A percentile compares a stretch with the other conserved stretches of the same genome.
phyloP scores from a whole-genome alignment of 2,888 invertebrate species.

The Heteromurus nitidus region DNA sequence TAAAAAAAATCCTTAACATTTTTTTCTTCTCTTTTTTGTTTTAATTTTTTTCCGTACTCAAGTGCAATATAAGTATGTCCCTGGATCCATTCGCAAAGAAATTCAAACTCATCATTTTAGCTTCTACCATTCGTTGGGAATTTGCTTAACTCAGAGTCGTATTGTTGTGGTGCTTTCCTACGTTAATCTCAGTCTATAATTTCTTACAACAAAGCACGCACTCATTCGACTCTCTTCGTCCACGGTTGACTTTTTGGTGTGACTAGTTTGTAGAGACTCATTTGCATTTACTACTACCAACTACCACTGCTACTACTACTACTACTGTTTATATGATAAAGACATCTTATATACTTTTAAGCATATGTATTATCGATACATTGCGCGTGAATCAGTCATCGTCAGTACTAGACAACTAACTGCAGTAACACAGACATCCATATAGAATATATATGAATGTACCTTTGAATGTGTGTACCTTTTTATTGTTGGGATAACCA shows the following conservation, averaged over 20 bases:
- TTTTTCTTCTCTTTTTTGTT: not conserved
- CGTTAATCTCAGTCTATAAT: not conserved
- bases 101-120: constrained; percentile 68
- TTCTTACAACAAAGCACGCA: not conserved
- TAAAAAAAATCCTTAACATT: not conserved
- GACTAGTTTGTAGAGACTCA: not conserved
- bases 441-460: too few species aligned
- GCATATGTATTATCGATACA: not conserved
- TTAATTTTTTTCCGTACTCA: constrained; percentile 7
- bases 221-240: constrained; percentile 9
- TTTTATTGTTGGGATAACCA: constrained; percentile 46
- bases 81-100: constrained; percentile 68
- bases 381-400: constrained; percentile 29
- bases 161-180: not conserved
- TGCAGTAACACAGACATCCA: constrained; percentile 9
- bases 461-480: too few species aligned
- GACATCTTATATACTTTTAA: too few species aligned
- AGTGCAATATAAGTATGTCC: constrained; percentile 51
- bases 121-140: constrained; percentile 66
- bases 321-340: not conserved
- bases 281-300: not conserved
- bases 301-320: not conserved
- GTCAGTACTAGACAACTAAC: constrained; percentile 6
- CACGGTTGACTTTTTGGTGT: constrained; percentile 3
- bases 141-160: constrained; percentile 8